These are phyloP conservation scores for Cyprinella venusta DNA, from an alignment of 2,797 vertebrate genomes.

Conservation along the genomic window DNA sequence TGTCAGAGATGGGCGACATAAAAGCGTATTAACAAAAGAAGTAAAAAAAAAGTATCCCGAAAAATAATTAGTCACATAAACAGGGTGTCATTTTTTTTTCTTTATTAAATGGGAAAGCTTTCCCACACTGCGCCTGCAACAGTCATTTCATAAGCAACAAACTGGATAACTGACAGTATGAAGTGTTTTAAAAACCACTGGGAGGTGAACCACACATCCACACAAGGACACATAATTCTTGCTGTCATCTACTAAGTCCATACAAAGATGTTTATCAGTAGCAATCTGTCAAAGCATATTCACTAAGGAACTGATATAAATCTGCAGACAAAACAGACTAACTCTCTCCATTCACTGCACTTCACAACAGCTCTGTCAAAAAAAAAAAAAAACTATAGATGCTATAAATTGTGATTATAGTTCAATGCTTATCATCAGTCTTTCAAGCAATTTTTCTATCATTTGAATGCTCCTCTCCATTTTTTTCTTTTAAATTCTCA, in stretches of 20 bases:
- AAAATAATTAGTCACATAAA: slow-evolving; percentile 6
- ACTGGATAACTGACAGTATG: slow-evolving; percentile 39
- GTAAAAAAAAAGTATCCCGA: background rate
- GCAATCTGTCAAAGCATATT: slow-evolving; percentile 24
- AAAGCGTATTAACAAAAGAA: slow-evolving; percentile 7
- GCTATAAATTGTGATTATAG: background rate
- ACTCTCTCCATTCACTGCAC: too few species aligned
- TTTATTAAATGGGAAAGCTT: background rate
- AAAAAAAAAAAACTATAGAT: background rate
- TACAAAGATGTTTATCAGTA: slow-evolving; percentile 28
- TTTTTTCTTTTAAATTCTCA: too few species aligned
- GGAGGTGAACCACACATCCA: slow-evolving; percentile 39
- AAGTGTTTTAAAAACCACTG: slow-evolving; percentile 34
- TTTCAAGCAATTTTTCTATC: background rate
- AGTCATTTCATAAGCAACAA: slow-evolving; percentile 24
- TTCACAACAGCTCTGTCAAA: background rate
- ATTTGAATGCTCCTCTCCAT: background rate
- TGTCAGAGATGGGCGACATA: background rate
- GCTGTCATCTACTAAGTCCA: slow-evolving; percentile 33
- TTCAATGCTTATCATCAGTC: background rate
- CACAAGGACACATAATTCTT: slow-evolving; percentile 33
- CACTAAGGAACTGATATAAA: slow-evolving; percentile 22
- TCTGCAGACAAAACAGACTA: slow-evolving; percentile 4
- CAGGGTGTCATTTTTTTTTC: background rate
- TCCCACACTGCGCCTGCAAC: background rate